A percentile compares a stretch with the other conserved stretches of the same genome.
Evolutionary conservation across 2,113 vertebrate species (phyloP).

Genomic region (Sigmodon hispidus): DNA sequence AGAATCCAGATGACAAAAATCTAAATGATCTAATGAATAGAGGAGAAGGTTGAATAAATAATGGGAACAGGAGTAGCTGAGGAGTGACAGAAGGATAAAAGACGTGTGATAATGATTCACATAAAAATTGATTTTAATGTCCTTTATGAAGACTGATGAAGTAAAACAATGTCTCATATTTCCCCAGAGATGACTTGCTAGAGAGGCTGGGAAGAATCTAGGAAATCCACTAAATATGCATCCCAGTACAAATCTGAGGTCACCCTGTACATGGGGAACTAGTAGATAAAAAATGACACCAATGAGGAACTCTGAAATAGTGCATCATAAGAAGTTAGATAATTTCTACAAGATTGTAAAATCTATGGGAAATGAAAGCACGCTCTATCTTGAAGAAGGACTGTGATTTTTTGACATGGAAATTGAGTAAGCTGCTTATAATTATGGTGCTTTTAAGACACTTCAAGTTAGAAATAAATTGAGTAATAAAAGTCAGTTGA

Average conservation of each 20-base stretch:
- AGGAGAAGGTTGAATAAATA: neutral
- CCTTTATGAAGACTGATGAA: neutral
- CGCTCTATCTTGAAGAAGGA: constrained; percentile 22
- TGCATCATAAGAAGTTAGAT: neutral
- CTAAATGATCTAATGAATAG: neutral
- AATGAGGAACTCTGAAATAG: neutral
- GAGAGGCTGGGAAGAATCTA: neutral
- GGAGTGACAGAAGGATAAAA: neutral
- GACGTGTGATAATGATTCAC: neutral
- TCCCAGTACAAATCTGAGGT: neutral
- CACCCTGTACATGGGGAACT: neutral
- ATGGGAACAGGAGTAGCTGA: neutral
- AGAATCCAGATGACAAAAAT: neutral
- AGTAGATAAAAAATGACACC: neutral
- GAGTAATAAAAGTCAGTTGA: constrained; percentile 21
- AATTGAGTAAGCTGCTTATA: constrained; percentile 27
- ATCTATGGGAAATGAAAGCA: constrained; percentile 21
- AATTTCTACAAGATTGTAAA: neutral
- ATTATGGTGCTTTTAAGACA: constrained; percentile 46
- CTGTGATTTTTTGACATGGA: neutral
- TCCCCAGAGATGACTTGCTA: neutral
- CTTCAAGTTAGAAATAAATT: constrained; percentile 50
- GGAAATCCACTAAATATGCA: neutral
- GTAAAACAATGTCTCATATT: neutral
- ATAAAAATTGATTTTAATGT: neutral